Conservation (phyloP, 2,797 vertebrate species). For the Eupleurogrammus muticus region DNA sequence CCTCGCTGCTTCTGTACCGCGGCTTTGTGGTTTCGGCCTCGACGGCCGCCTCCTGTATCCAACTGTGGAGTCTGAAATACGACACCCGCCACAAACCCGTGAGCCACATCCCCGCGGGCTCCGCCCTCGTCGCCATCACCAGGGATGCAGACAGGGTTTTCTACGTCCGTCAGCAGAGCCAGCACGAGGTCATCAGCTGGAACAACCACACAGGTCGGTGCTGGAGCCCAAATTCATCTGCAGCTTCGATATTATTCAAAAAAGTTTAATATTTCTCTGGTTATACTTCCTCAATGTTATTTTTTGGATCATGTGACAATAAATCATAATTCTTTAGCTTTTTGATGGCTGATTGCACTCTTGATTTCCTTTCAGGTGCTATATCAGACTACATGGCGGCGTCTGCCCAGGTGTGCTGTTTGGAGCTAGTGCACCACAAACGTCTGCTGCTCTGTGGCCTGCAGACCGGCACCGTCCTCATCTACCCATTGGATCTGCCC, state of each 20-base stretch:
- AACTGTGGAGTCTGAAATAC: slow-evolving; percentile 84
- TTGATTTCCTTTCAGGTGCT: slow-evolving; percentile 68
- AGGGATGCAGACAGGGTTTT: slow-evolving; percentile 75
- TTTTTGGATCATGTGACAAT: too few relatives aligned
- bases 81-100: slow-evolving; percentile 58
- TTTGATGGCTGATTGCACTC: too few relatives aligned
- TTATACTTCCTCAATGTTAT: too few relatives aligned
- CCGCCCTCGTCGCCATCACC: slow-evolving; percentile 72
- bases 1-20: slow-evolving; percentile 59
- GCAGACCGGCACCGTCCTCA: slow-evolving; percentile 82
- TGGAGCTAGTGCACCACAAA: slow-evolving; percentile 82
- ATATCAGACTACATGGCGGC: slow-evolving; percentile 64
- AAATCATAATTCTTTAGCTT: too few relatives aligned
- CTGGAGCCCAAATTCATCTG: background rate
- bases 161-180: slow-evolving; percentile 79
- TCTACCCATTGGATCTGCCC: slow-evolving; percentile 82
- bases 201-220: slow-evolving; percentile 79
- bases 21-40: slow-evolving; percentile 83
- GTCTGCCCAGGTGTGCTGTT: slow-evolving; percentile 80
- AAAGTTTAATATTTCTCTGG: too few relatives aligned
- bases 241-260: background rate
- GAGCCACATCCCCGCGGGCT: slow-evolving; percentile 75
- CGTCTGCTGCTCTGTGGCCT: slow-evolving; percentile 85
- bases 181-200: slow-evolving; percentile 85
- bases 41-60: slow-evolving; percentile 53